Conservation (phyloP, 2,113 vertebrate genomes). For the Oreochromis niloticus region DNA sequence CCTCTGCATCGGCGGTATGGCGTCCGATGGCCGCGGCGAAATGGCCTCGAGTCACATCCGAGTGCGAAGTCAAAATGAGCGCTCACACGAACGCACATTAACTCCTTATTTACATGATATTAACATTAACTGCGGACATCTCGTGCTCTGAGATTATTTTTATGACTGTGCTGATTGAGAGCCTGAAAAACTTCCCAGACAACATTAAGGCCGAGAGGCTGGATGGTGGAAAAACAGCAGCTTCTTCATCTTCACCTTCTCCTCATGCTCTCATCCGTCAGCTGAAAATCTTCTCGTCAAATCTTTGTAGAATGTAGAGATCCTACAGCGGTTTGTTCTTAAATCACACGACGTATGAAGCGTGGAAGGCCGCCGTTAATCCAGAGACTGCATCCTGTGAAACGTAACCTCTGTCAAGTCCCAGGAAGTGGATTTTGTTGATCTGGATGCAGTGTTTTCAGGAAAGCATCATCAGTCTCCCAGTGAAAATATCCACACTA, state of each 20-base stretch:
- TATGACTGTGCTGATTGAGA: not conserved
- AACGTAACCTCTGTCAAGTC: not conserved
- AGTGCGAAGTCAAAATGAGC: not conserved
- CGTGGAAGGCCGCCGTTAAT: not conserved
- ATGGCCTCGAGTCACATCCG: conserved; percentile 1
- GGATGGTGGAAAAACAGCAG: not conserved
- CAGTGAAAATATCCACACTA: not conserved
- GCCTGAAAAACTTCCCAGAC: not conserved
- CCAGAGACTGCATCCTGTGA: not conserved
- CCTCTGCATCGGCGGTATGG: conserved; percentile 20
- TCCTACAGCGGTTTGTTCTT: not conserved
- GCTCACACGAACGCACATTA: not conserved
- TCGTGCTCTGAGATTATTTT: not conserved
- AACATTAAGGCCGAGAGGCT: not conserved
- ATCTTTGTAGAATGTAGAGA: accelerated
- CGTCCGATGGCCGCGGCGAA: conserved; percentile 29
- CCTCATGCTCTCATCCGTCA: not conserved
- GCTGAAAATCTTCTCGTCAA: not conserved
- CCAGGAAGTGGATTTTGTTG: not conserved
- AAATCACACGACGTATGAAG: not conserved
- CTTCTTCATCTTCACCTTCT: not conserved
- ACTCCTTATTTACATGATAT: not conserved
- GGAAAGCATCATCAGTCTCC: not conserved
- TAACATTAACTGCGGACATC: not conserved
- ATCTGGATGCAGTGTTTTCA: not conserved